These are phyloP conservation scores for Nephrotoma flavescens DNA, from an alignment of 2,888 invertebrate species.

Conservation along the genomic window DNA sequence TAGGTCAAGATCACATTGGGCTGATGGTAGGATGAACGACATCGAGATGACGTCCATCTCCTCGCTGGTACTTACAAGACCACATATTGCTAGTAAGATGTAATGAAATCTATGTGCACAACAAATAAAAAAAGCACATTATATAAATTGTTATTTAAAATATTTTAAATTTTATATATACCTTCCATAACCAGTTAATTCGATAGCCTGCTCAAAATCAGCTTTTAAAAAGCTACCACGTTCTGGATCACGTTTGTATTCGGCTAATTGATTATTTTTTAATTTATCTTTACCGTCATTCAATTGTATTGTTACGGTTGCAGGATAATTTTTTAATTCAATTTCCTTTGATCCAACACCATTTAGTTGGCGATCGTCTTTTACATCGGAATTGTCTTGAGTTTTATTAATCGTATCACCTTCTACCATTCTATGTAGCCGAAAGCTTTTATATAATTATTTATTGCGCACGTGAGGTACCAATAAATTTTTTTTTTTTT, in stretches of 20 bases:
- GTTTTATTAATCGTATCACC: constrained; percentile 67
- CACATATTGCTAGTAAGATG: constrained; percentile 77
- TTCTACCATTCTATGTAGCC: constrained; percentile 81
- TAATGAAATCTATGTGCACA: constrained; percentile 61
- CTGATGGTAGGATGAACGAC: constrained; percentile 87
- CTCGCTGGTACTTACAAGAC: constrained; percentile 87
- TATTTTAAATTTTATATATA: neutral
- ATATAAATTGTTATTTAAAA: neutral
- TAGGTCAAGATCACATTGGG: constrained; percentile 80
- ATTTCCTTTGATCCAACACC: constrained; percentile 60
- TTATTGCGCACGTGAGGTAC: neutral
- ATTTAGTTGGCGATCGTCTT: constrained; percentile 64
- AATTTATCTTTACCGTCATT: constrained; percentile 7
- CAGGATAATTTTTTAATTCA: constrained; percentile 24
- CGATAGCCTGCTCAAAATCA: constrained; percentile 78
- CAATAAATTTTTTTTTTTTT: neutral
- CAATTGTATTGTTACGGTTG: constrained; percentile 5
- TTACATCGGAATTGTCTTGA: constrained; percentile 63
- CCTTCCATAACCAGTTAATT: constrained; percentile 49
- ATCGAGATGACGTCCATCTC: constrained; percentile 93
- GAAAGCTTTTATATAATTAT: constrained; percentile 18
- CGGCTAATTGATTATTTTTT: constrained; percentile 5
- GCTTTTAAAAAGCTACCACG: constrained; percentile 56
- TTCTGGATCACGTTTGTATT: constrained; percentile 38
- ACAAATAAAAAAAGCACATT: neutral